phyloP scores from a whole-genome alignment of 2,888 invertebrate species.

The Muscina levida region DNA sequence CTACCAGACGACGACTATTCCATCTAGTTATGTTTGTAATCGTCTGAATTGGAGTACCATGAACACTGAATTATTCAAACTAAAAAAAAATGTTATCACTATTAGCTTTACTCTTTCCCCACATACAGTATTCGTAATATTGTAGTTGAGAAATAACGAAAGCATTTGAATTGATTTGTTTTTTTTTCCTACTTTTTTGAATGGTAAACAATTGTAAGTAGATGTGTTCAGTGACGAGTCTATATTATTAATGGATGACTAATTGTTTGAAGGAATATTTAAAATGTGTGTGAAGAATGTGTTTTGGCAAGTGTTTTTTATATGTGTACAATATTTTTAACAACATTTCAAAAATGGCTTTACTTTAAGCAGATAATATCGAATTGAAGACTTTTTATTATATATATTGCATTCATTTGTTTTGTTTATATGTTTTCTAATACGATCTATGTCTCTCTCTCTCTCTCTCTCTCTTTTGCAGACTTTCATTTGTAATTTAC shows the following conservation, averaged over 20 bases:
- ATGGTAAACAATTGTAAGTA: too few species aligned
- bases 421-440: not conserved
- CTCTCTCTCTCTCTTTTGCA: constrained; percentile 10
- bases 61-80: not conserved
- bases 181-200: not conserved
- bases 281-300: too few species aligned
- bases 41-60: too few species aligned
- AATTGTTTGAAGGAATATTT: too few species aligned
- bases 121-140: not conserved
- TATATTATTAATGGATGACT: too few species aligned
- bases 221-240: too few species aligned
- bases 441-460: not conserved
- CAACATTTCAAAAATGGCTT: too few species aligned
- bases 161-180: not conserved
- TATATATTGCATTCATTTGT: not conserved
- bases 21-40: not conserved
- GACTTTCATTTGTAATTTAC: not conserved
- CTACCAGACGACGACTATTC: not conserved
- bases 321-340: too few species aligned
- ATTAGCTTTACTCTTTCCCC: not conserved
- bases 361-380: too few species aligned
- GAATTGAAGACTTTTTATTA: not conserved
- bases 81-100: not conserved
- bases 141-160: not conserved
- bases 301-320: too few species aligned